These are phyloP conservation scores for Bicyclus anynana DNA, from an alignment of 1,140 invertebrate genomes.

Conservation along the genomic window DNA sequence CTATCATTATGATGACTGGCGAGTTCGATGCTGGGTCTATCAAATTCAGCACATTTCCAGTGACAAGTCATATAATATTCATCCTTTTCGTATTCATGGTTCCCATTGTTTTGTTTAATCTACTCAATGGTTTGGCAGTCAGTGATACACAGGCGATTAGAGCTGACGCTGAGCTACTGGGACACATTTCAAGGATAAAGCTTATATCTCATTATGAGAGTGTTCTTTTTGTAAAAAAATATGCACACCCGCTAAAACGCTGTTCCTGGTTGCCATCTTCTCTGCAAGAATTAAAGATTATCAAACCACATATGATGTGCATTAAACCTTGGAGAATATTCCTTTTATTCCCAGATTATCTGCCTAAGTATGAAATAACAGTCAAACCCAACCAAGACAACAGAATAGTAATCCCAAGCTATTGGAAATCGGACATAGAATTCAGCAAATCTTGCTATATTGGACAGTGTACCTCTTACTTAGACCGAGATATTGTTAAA, in stretches of 20 bases:
- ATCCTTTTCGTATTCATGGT: slow-evolving; percentile 88
- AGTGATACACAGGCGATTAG: slow-evolving; percentile 87
- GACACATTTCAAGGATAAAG: slow-evolving; percentile 82
- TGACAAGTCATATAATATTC: slow-evolving; percentile 85
- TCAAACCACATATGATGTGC: slow-evolving; percentile 65
- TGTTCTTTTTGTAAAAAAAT: slow-evolving; percentile 79
- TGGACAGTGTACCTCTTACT: slow-evolving; percentile 54
- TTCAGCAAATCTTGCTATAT: slow-evolving; percentile 63
- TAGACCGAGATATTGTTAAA: slow-evolving; percentile 76
- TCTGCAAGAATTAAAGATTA: slow-evolving; percentile 50
- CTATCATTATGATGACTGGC: slow-evolving; percentile 89
- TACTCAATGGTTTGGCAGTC: slow-evolving; percentile 89
- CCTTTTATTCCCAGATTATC: slow-evolving; percentile 81
- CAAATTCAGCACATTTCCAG: slow-evolving; percentile 83
- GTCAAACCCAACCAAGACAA: slow-evolving; percentile 81
- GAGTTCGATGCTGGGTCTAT: slow-evolving; percentile 88
- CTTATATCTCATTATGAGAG: slow-evolving; percentile 85
- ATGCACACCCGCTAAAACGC: slow-evolving; percentile 52
- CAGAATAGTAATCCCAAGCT: slow-evolving; percentile 63
- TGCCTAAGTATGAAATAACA: slow-evolving; percentile 78
- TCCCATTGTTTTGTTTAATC: slow-evolving; percentile 87
- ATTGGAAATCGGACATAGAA: slow-evolving; percentile 58
- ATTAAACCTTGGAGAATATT: slow-evolving; percentile 76
- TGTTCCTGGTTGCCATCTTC: slow-evolving; percentile 71
- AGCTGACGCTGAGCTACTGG: slow-evolving; percentile 86